Conservation (phyloP, 1,140 invertebrate genomes). For the Drosophila ficusphila region DNA sequence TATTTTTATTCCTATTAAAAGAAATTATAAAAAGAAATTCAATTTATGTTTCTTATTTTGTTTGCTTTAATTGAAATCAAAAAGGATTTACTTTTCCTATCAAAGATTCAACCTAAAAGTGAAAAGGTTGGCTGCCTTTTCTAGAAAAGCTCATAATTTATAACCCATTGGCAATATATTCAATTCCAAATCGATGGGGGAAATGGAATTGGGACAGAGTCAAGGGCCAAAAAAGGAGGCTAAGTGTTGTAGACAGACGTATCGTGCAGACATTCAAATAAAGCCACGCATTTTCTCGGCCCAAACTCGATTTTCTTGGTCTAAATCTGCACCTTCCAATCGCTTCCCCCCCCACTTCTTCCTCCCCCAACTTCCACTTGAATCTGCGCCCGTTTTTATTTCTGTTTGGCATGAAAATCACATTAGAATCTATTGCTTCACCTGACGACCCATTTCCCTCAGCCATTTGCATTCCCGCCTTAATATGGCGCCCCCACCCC, state of each 20-base stretch:
- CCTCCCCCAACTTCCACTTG: background rate
- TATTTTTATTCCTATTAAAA: too few species aligned
- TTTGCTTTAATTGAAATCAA: background rate
- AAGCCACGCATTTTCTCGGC: slow-evolving; percentile 14
- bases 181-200: slow-evolving; percentile 7
- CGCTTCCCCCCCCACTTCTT: background rate
- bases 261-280: slow-evolving; percentile 9
- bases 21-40: too few species aligned
- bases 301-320: background rate
- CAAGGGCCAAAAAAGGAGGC: slow-evolving; percentile 10
- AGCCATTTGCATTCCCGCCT: slow-evolving; percentile 45
- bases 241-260: slow-evolving; percentile 2
- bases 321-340: background rate
- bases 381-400: slow-evolving; percentile 22
- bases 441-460: slow-evolving; percentile 34
- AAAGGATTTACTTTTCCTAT: too few species aligned
- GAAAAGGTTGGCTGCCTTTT: too few species aligned
- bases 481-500: slow-evolving; percentile 48
- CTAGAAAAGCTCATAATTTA: too few species aligned
- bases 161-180: slow-evolving; percentile 5
- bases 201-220: slow-evolving; percentile 8
- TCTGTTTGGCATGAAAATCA: slow-evolving; percentile 48
- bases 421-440: slow-evolving; percentile 53
- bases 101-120: too few species aligned
- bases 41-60: too few species aligned